A percentile compares a stretch with the other conserved stretches of the same genome.
Evolutionary conservation across 1,140 invertebrate genomes (phyloP).

Genomic region (Drosophila bocki): DNA sequence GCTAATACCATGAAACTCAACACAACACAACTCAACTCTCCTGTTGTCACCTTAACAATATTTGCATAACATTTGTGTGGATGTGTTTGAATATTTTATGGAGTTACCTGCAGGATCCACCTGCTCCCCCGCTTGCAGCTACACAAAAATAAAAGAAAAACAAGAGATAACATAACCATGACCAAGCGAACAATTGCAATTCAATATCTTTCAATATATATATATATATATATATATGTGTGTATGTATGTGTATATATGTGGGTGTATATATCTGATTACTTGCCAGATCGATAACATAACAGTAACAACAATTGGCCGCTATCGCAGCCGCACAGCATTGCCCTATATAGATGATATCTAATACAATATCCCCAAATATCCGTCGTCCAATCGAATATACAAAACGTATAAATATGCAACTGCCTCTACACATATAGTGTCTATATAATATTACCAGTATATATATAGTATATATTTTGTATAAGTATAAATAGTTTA

Average conservation of each 20-base stretch:
- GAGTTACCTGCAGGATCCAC: conserved; percentile 23
- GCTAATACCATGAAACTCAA: conserved; percentile 26
- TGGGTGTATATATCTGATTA: conserved; percentile 31
- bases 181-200: conserved; percentile 42
- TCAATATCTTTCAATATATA: conserved; percentile 21
- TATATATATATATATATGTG: conserved; percentile 11
- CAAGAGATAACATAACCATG: background rate
- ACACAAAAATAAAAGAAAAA: conserved; percentile 3
- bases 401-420: conserved; percentile 77
- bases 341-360: conserved; percentile 46
- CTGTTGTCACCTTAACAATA: conserved; percentile 37
- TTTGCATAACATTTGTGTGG: conserved; percentile 23
- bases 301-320: conserved; percentile 68
- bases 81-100: background rate
- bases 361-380: conserved; percentile 46
- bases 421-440: conserved; percentile 46
- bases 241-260: conserved; percentile 6
- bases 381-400: conserved; percentile 35
- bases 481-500: conserved; percentile 60
- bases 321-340: conserved; percentile 60
- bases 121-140: conserved; percentile 24
- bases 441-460: conserved; percentile 38
- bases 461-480: conserved; percentile 38
- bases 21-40: conserved; percentile 3
- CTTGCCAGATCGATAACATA: conserved; percentile 48